A percentile compares a stretch with the other conserved stretches of the same genome.
Conservation (phyloP, 2,113 vertebrate species). For the Geococcyx californianus region DNA sequence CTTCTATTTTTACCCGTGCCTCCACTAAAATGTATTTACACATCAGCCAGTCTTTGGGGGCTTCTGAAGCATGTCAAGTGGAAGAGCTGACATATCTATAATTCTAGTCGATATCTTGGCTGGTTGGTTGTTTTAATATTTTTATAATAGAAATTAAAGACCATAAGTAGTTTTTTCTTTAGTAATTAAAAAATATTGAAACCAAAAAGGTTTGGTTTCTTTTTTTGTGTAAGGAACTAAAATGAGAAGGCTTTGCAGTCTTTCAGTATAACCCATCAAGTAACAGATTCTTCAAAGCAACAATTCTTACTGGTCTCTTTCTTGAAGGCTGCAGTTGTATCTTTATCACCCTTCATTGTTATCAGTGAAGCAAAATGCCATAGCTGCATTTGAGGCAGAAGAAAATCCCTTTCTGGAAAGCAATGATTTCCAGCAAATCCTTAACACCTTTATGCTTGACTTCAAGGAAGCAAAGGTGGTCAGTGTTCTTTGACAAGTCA, state of each 20-base stretch:
- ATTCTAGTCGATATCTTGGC: not conserved
- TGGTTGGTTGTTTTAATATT: not conserved
- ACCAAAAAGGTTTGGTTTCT: not conserved
- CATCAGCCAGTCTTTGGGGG: not conserved
- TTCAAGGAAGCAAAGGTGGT: not conserved
- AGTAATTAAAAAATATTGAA: not conserved
- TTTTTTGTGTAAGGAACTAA: not conserved
- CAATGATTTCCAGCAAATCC: not conserved
- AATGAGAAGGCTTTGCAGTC: not conserved
- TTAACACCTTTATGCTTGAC: not conserved
- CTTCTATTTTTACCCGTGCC: slow-evolving; percentile 4
- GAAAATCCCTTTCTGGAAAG: not conserved
- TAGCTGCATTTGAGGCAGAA: not conserved
- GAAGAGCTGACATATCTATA: not conserved
- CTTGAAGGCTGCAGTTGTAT: not conserved
- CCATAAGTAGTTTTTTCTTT: not conserved
- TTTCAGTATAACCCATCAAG: not conserved
- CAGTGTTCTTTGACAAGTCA: not conserved
- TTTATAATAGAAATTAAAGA: not conserved
- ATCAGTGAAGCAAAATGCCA: slow-evolving; percentile 11
- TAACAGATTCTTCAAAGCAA: slow-evolving; percentile 3
- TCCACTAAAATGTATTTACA: slow-evolving; percentile 29
- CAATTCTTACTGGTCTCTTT: not conserved
- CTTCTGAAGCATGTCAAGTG: not conserved
- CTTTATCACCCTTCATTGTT: slow-evolving; percentile 19